Evolutionary conservation across 2,113 vertebrate genomes (phyloP).

Genomic region (Cyanoliseus patagonus): DNA sequence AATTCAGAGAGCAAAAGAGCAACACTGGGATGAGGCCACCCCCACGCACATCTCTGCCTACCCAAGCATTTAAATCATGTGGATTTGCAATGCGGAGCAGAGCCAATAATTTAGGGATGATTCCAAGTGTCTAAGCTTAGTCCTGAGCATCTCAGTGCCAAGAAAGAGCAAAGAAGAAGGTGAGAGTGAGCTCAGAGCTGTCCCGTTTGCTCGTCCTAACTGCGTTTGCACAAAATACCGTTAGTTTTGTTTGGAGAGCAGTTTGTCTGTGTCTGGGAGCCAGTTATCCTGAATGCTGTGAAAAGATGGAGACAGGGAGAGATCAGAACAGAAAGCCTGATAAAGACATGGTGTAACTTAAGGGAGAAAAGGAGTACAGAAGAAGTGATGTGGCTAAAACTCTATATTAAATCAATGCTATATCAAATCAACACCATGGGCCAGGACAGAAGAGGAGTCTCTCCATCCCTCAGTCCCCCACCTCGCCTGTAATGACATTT

Average conservation of each 20-base stretch:
- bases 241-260: not conserved
- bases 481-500: not conserved
- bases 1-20: not conserved
- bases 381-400: not conserved
- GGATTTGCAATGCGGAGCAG: not conserved
- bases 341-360: not conserved
- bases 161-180: not conserved
- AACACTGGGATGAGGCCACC: not conserved
- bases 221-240: fast-evolving
- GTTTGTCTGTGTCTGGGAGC: not conserved
- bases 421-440: not conserved
- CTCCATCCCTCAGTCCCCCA: not conserved
- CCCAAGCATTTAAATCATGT: not conserved
- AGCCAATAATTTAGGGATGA: not conserved
- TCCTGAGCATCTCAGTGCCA: not conserved
- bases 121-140: not conserved
- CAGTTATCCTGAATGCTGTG: not conserved
- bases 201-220: not conserved
- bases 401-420: fast-evolving
- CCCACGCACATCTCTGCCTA: not conserved
- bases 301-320: not conserved
- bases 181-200: not conserved
- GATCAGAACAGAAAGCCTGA: not conserved
- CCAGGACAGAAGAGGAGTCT: not conserved
- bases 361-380: not conserved